phyloP scores from a whole-genome alignment of 1,140 invertebrate genomes.

The Habropoda laboriosa region DNA sequence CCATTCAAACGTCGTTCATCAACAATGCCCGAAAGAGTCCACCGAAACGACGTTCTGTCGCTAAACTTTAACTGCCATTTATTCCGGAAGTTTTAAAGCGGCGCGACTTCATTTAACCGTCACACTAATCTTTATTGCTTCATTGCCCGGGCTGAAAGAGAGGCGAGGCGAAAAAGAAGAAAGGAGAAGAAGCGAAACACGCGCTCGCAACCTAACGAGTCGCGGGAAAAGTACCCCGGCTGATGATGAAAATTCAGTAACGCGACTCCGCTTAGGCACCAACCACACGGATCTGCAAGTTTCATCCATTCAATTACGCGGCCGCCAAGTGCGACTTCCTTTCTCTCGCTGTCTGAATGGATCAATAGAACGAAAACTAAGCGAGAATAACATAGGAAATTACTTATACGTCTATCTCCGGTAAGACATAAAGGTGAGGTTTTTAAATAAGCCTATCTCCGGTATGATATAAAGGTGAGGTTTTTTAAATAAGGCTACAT shows the following conservation, averaged over 20 bases:
- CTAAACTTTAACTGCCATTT: neutral
- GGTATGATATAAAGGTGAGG: no score
- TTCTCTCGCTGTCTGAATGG: neutral
- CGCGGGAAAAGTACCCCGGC: neutral
- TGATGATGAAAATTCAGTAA: conserved; percentile 7
- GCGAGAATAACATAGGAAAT: neutral
- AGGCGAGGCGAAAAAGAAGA: neutral
- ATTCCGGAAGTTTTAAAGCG: neutral
- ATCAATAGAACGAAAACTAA: neutral
- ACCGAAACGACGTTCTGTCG: neutral
- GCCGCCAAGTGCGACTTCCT: neutral
- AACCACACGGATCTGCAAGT: neutral
- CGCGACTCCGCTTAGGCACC: neutral
- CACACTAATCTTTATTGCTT: neutral
- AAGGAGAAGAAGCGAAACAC: no score
- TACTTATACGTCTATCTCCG: no score
- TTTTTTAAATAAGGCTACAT: no score
- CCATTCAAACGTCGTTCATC: no score
- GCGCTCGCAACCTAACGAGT: neutral
- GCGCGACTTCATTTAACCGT: neutral
- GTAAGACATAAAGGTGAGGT: no score
- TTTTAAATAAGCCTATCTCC: no score
- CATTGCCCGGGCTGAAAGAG: neutral
- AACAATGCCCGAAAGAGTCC: neutral
- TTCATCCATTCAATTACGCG: conserved; percentile 11